Evolutionary conservation across 2,888 invertebrate species (phyloP), one percentile per base, ranked within the genome.

Genomic region (Ennomos fuscantarius): DNA sequence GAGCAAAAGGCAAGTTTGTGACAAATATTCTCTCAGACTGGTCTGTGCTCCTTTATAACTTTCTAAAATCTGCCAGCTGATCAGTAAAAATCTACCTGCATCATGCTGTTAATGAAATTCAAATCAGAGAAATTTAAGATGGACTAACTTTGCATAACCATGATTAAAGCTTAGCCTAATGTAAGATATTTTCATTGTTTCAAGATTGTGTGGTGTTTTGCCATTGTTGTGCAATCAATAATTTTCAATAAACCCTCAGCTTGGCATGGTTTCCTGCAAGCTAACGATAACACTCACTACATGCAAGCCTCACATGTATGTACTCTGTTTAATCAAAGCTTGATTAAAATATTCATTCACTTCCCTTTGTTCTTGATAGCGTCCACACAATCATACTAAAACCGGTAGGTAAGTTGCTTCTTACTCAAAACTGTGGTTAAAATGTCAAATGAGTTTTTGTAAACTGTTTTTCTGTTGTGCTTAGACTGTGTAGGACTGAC

Each of bases 151-250:
- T 76, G 66, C 72, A 71, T 74, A 74, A 74, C 71, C 68, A 72
- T 64, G 65, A 65, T 62, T 68, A 59, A 72, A 77, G 68, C 72
- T 55, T 59, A 62, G 66, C 69, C 69, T 73, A 71, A 70, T 75
- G 71, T 70, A 71, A 70, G 73, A 79, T 82, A 74, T 81, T 85
- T 83, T 83, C 81, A 84, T 85, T 85, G 85, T 86, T 85, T 77
- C 73, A 79, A 76, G 75, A 75, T 66, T 83, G 84, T 84, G 83
- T 84, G 77, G 81, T 74, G 70, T 59, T 65, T n/a, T 71, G 76
- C 82, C 84, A 87, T 88, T 89, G 89, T 90, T 89, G 85, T 84
- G 87, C 80, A 90, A 90, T 89, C 86, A 86, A 84, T 72, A 82
- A 82, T 87, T 88, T 89, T 86, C 89, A 90, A 90, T 91, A 89